Percentiles rank a stretch among this genome's conserved stretches.
phyloP scores from a whole-genome alignment of 2,797 vertebrate genomes.

The Coregonus suidteri region DNA sequence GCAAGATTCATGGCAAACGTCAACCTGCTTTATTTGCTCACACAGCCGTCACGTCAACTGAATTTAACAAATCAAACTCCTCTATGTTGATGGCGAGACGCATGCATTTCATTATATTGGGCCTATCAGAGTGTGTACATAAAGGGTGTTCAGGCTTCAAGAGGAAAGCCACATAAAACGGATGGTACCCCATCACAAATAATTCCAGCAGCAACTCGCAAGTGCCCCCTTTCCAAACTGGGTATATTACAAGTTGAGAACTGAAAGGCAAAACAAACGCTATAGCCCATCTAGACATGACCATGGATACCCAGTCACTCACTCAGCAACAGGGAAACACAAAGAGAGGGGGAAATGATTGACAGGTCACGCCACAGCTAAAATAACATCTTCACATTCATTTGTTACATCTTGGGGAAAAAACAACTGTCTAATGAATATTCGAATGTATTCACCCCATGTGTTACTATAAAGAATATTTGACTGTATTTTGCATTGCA shows the following conservation, averaged over 20 bases:
- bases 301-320: conserved; percentile 59
- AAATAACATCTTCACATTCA: neutral
- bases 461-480: too few relatives aligned
- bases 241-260: conserved; percentile 50
- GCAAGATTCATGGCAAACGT: too few relatives aligned
- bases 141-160: neutral
- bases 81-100: neutral
- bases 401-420: neutral
- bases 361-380: neutral
- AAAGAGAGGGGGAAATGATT: conserved; percentile 56
- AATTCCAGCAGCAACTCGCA: conserved; percentile 21
- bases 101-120: neutral
- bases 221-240: conserved; percentile 47
- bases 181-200: conserved; percentile 1
- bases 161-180: neutral
- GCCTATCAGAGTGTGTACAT: neutral
- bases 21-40: conserved; percentile 6
- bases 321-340: conserved; percentile 51
- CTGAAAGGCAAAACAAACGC: conserved; percentile 19
- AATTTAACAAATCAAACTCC: conserved; percentile 19
- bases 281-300: conserved; percentile 12
- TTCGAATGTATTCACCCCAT: neutral
- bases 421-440: neutral
- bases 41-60: conserved; percentile 16
- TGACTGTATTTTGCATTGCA: neutral